A percentile compares a stretch with the other conserved stretches of the same genome.
Conservation (phyloP, 2,797 vertebrate genomes). For the Hippoglossus hippoglossus region DNA sequence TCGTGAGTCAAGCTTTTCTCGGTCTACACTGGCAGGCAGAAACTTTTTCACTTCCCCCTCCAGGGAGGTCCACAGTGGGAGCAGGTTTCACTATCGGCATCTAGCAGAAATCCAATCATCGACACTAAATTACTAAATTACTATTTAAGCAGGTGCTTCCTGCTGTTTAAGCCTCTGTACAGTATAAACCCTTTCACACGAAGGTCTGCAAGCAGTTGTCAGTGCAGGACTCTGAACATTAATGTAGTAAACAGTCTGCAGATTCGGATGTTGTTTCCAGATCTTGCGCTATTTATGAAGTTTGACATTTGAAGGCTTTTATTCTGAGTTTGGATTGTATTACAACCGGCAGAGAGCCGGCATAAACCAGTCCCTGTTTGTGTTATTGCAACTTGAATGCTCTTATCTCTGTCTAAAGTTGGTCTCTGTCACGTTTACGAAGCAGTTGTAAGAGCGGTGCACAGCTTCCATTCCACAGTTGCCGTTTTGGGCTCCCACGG, state of each 20-base stretch:
- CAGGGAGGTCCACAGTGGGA: slow-evolving; percentile 69
- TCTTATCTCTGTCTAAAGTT: background rate
- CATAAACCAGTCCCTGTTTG: slow-evolving; percentile 22
- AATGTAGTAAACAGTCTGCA: background rate
- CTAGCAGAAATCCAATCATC: slow-evolving; percentile 79
- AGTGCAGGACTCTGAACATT: background rate
- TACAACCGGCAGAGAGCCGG: background rate
- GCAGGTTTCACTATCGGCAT: slow-evolving; percentile 80
- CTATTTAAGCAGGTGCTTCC: slow-evolving; percentile 71
- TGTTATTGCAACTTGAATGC: background rate
- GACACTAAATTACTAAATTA: slow-evolving; percentile 74
- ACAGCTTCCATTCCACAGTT: slow-evolving; percentile 40
- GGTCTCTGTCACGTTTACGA: slow-evolving; percentile 10
- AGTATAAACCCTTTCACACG: background rate
- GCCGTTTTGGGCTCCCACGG: slow-evolving; percentile 31
- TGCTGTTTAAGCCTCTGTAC: slow-evolving; percentile 48
- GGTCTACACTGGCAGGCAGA: slow-evolving; percentile 44
- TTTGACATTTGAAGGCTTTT: background rate
- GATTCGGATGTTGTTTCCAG: background rate
- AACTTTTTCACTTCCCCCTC: slow-evolving; percentile 57
- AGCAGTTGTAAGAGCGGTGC: slow-evolving; percentile 22
- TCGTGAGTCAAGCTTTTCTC: slow-evolving; percentile 40
- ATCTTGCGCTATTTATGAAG: background rate
- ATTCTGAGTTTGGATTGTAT: background rate
- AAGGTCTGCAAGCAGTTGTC: background rate